Conservation (phyloP, 2,113 vertebrate genomes). For the Pterocles gutturalis region DNA sequence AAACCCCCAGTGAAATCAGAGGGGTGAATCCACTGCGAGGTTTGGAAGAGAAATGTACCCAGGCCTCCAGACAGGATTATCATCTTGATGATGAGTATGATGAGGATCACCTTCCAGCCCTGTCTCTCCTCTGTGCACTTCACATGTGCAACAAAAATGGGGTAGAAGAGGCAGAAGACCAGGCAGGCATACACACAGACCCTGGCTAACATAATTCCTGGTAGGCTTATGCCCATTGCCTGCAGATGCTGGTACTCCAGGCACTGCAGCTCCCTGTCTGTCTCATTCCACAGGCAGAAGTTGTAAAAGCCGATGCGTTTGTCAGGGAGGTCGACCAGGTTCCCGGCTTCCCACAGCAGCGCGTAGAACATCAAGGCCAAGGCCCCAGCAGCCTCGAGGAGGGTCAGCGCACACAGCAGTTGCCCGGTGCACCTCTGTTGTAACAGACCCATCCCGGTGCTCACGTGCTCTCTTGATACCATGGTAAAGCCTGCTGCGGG, state of each 20-base stretch:
- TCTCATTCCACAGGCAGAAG: conserved; percentile 76
- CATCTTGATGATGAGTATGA: background rate
- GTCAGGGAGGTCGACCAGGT: conserved; percentile 55
- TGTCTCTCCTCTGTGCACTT: background rate
- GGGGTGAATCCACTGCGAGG: conserved; percentile 42
- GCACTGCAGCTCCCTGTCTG: conserved; percentile 15
- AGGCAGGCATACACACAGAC: conserved; percentile 61
- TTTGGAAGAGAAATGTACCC: conserved; percentile 38
- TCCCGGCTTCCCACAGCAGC: conserved; percentile 57
- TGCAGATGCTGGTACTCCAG: conserved; percentile 6
- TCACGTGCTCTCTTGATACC: fast-evolving
- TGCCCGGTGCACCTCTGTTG: fast-evolving
- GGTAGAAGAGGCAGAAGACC: conserved; percentile 59
- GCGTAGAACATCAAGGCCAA: conserved; percentile 54
- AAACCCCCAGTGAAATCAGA: conserved; percentile 60
- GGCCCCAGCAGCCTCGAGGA: background rate
- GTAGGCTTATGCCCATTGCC: conserved; percentile 15
- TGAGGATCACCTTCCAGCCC: background rate
- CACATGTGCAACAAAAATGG: background rate
- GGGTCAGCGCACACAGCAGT: background rate
- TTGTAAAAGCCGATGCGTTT: conserved; percentile 77
- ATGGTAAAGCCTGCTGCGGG: background rate
- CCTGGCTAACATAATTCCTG: conserved; percentile 28
- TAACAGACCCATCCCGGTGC: background rate
- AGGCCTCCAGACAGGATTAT: conserved; percentile 50